phyloP scores from a whole-genome alignment of 2,888 invertebrate species.

The Chrysolina oricalcia region DNA sequence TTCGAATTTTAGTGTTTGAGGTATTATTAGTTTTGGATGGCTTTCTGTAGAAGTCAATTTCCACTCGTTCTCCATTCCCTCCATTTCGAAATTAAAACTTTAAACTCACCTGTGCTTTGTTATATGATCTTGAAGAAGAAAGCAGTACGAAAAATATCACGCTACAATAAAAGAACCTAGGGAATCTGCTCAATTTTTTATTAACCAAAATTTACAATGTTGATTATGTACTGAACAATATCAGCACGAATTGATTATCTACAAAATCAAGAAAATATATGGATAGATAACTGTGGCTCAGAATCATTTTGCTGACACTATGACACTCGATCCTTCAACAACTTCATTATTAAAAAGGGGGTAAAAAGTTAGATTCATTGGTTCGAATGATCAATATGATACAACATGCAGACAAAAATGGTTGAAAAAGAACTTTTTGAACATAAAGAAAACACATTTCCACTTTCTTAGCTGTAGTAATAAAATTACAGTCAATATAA shows the following conservation, averaged over 20 bases:
- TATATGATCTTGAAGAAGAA: too few species aligned
- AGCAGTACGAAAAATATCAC: neutral
- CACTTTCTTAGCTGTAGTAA: neutral
- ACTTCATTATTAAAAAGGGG: neutral
- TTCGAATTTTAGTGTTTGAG: too few species aligned
- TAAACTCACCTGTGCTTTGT: too few species aligned
- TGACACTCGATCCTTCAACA: neutral
- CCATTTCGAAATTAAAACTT: too few species aligned
- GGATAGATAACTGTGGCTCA: constrained; percentile 50
- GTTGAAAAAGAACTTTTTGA: neutral
- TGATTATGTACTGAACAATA: constrained; percentile 53
- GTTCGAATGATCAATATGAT: neutral
- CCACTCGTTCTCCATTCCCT: too few species aligned
- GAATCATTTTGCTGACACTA: constrained; percentile 50
- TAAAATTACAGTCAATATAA: too few species aligned
- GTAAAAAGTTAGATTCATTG: neutral
- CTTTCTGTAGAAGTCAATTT: too few species aligned
- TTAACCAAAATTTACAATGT: constrained; percentile 63
- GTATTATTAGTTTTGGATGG: too few species aligned
- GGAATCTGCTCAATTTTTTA: constrained; percentile 54
- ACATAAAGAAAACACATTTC: too few species aligned
- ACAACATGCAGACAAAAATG: neutral
- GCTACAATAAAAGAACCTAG: neutral
- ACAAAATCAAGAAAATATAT: constrained; percentile 57
- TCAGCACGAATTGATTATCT: constrained; percentile 58